phyloP scores from a whole-genome alignment of 2,113 vertebrate species.

The Sylvietta virens region DNA sequence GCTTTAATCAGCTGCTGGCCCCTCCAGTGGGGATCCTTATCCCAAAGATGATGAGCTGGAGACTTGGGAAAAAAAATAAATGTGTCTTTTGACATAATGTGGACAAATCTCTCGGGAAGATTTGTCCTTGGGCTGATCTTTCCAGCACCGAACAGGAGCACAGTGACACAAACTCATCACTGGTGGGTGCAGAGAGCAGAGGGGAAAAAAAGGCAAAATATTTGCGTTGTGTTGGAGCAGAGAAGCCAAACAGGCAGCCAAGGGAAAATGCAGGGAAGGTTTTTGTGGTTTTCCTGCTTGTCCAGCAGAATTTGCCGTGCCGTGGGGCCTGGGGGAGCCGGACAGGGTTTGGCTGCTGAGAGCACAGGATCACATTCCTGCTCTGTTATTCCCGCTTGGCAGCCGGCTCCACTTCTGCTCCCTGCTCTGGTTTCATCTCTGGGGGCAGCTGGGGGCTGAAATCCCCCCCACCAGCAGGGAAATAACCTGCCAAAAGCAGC shows the following conservation, averaged over 20 bases:
- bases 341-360: neutral
- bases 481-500: neutral
- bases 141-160: neutral
- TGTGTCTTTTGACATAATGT: neutral
- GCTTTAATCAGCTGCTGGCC: neutral
- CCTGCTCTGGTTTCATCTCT: neutral
- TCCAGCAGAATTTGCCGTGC: neutral
- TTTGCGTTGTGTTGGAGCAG: neutral
- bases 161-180: rapidly evolving
- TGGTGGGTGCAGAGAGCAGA: neutral
- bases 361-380: neutral
- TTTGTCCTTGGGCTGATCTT: neutral
- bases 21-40: neutral
- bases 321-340: neutral
- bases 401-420: neutral
- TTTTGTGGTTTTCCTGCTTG: neutral
- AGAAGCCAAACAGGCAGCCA: neutral
- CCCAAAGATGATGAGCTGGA: neutral
- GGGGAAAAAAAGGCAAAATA: neutral
- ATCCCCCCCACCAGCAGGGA: neutral
- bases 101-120: neutral
- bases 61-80: too few relatives aligned
- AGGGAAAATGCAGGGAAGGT: neutral
- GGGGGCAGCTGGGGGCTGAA: neutral
- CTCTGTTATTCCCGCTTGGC: neutral